Conservation (phyloP, 2,888 invertebrate genomes). For the Hoplodrina blanda region DNA sequence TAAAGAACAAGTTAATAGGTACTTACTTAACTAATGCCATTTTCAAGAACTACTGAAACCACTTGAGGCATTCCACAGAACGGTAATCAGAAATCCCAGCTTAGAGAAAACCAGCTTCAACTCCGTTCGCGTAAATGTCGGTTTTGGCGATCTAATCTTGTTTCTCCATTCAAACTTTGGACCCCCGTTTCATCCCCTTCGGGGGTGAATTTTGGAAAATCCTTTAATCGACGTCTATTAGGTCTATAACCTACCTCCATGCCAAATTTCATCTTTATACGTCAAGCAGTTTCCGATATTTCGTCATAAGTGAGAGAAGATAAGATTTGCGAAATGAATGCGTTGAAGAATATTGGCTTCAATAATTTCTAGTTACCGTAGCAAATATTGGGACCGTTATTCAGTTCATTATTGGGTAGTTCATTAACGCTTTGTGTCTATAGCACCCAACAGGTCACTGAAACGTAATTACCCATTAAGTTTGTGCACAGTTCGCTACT, state of each 20-base stretch:
- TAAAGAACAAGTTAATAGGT: background rate
- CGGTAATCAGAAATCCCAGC: background rate
- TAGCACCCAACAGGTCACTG: slow-evolving; percentile 7
- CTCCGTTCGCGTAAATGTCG: too few species aligned
- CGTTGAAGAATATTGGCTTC: background rate
- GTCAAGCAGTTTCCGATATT: too few species aligned
- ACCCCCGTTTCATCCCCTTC: too few species aligned
- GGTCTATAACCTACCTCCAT: too few species aligned
- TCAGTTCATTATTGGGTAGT: slow-evolving; percentile 1
- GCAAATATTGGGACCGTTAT: slow-evolving; percentile 21
- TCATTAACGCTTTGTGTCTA: slow-evolving; percentile 13
- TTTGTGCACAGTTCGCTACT: slow-evolving; percentile 26
- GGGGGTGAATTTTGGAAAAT: too few species aligned
- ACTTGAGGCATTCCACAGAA: background rate
- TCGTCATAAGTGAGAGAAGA: too few species aligned
- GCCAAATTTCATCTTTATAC: too few species aligned
- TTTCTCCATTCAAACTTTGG: too few species aligned
- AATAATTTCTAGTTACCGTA: background rate
- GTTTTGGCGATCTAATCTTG: too few species aligned
- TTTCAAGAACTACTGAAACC: background rate
- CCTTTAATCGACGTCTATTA: too few species aligned
- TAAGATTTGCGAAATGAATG: background rate
- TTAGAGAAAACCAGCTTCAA: too few species aligned
- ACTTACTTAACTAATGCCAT: background rate
- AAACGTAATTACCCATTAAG: slow-evolving; percentile 44